phyloP scores from a whole-genome alignment of 1,140 invertebrate genomes.

The Condylostylus longicornis region DNA sequence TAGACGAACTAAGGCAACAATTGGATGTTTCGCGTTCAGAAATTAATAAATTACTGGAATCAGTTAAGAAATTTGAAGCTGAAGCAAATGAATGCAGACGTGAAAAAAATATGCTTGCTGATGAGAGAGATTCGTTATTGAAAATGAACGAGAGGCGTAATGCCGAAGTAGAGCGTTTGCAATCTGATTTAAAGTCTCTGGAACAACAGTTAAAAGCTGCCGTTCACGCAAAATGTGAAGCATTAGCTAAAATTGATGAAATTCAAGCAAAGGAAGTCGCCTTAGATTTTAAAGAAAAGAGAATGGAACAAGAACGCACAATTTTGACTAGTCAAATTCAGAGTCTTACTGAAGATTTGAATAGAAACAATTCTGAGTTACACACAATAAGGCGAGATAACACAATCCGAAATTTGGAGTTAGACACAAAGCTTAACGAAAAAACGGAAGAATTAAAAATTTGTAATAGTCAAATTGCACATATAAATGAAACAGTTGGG shows the following conservation, averaged over 20 bases:
- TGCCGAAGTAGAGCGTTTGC: conserved; percentile 50
- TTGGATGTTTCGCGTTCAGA: conserved; percentile 43
- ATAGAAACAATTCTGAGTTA: conserved; percentile 57
- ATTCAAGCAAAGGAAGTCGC: conserved; percentile 60
- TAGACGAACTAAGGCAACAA: conserved; percentile 43
- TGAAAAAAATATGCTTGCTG: conserved; percentile 45
- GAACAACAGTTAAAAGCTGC: conserved; percentile 50
- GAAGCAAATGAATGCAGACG: conserved; percentile 38
- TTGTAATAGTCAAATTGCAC: conserved; percentile 43
- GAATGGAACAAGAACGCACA: conserved; percentile 63
- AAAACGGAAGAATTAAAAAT: conserved; percentile 63
- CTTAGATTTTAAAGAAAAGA: conserved; percentile 62
- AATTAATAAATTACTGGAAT: conserved; percentile 44
- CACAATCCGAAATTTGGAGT: conserved; percentile 48
- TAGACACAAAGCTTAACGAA: conserved; percentile 61
- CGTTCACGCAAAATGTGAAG: conserved; percentile 65
- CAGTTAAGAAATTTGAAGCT: conserved; percentile 37
- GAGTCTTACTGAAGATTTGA: conserved; percentile 57
- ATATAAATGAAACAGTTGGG: conserved; percentile 49
- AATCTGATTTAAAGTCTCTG: conserved; percentile 44
- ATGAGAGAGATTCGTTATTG: conserved; percentile 54
- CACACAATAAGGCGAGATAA: conserved; percentile 59
- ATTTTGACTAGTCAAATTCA: conserved; percentile 61
- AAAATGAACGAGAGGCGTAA: conserved; percentile 52
- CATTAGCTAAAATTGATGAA: conserved; percentile 62